Evolutionary conservation across 1,140 invertebrate genomes (phyloP).

Genomic region (Diorhabda elongata): DNA sequence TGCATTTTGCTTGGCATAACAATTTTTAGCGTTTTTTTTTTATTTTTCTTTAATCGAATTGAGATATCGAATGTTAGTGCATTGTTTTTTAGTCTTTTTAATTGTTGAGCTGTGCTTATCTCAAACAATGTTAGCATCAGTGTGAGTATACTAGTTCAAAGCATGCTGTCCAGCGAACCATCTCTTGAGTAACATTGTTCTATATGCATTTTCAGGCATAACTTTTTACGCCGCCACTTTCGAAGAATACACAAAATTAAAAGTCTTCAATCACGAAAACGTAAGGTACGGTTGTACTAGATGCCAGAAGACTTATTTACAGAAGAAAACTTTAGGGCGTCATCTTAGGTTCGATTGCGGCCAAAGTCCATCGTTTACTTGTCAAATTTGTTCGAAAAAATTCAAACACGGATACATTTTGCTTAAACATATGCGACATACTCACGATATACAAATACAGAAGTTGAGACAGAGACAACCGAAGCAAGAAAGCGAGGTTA

Average conservation of each 20-base stretch:
- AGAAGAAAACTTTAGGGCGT: slow-evolving; percentile 52
- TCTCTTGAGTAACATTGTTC: neutral
- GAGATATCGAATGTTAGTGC: neutral
- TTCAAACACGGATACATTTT: slow-evolving; percentile 52
- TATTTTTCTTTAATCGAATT: no score
- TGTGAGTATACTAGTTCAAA: slow-evolving; percentile 12
- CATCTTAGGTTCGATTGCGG: slow-evolving; percentile 57
- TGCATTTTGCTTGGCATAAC: neutral
- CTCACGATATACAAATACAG: slow-evolving; percentile 39
- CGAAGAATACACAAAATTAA: slow-evolving; percentile 37
- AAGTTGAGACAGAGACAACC: slow-evolving; percentile 35
- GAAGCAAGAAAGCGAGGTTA: slow-evolving; percentile 16
- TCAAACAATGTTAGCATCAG: slow-evolving; percentile 7
- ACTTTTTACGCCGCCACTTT: slow-evolving; percentile 34
- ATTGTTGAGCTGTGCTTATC: slow-evolving; percentile 10
- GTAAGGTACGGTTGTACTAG: slow-evolving; percentile 54
- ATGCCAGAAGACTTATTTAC: slow-evolving; percentile 57
- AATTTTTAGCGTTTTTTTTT: neutral
- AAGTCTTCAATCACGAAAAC: slow-evolving; percentile 34
- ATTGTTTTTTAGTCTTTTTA: neutral
- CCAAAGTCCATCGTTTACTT: slow-evolving; percentile 62
- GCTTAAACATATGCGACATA: slow-evolving; percentile 47
- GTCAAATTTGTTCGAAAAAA: slow-evolving; percentile 51
- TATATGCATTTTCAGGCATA: slow-evolving; percentile 21
- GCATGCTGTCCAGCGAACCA: slow-evolving; percentile 2